Base-by-base conservation (phyloP, 2,797 vertebrate genomes). In the Coregonus sp. region DNA sequence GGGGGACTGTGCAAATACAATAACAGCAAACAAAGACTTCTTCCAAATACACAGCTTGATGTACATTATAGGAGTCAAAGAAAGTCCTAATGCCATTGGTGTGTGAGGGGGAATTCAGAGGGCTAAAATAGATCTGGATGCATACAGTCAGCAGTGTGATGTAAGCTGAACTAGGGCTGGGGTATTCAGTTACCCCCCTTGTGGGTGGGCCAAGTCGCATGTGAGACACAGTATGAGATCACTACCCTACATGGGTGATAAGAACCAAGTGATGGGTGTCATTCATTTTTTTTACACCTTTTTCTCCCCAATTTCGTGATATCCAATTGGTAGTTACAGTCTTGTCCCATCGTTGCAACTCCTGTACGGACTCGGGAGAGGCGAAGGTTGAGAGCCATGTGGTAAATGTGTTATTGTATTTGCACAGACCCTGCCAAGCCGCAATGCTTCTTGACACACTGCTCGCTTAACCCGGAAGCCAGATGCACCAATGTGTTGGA, bases 61-160 rank as follows among this genome's bases (percentile, higher is more conserved):
- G 20, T n/a, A 25, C 59, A 29, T 25, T 61, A 16, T 9, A 9
- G 59, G n/a, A 20, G 4, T 61, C n/a, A 20, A 25, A 61, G 59
- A 61, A 16, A 16, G 31, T 15, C 65, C 11, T 35, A 25, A 33
- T 33, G 15, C 66, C 63, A 65, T 5, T 31, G 74, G 25, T 12
- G 67, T 50, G 75, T 56, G 37, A 16, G 68, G 14, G 56, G 29
- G 25, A 63, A 33, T n/a, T 33, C 7, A 37, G 37, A 18, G 33
- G 20, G 4, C 77, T 35, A 68, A 73, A 73, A 68, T 78, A 78
- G 72, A 52, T 70, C 63, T 74, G 72, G 47, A 72, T 37, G 59
- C 59, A 63, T 63, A 52, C 72, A 72, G 75, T 70, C 75, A 71
- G 54, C 69, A 77, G 54, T 69, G 56, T 47, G 15, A 18, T 72